Percentiles rank a stretch among this genome's conserved stretches.
phyloP scores from a whole-genome alignment of 92 coral and sea anemone species.

The Phymanthus crucifer region DNA sequence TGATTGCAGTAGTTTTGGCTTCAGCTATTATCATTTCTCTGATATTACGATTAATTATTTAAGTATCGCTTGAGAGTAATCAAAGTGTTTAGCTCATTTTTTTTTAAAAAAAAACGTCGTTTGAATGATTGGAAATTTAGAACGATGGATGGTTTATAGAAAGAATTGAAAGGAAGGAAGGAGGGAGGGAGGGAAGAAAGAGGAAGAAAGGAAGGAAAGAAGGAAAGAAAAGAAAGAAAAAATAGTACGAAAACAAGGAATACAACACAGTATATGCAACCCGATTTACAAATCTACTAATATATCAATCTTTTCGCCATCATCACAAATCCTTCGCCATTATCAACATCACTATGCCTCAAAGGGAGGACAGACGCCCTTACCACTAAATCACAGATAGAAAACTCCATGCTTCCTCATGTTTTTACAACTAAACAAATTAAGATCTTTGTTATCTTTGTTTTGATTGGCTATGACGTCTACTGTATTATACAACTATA shows the following conservation, averaged over 20 bases:
- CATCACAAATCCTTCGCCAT: background rate
- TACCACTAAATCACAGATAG: background rate
- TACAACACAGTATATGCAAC: too few species aligned
- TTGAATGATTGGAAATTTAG: too few species aligned
- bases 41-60: too few species aligned
- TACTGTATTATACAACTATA: background rate
- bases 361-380: background rate
- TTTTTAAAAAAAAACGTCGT: too few species aligned
- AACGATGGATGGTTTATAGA: background rate
- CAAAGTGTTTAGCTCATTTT: too few species aligned
- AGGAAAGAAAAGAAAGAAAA: background rate
- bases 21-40: too few species aligned
- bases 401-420: background rate
- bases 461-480: background rate
- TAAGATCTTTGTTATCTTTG: background rate
- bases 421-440: background rate
- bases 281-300: background rate
- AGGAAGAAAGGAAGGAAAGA: background rate
- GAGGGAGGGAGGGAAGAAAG: background rate
- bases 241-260: background rate
- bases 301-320: background rate
- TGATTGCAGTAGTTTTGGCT: too few species aligned
- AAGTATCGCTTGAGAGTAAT: too few species aligned
- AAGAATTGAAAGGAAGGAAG: background rate
- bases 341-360: background rate